Base-by-base conservation (phyloP, 2,113 vertebrate genomes). In the Corvus moneduloides region DNA sequence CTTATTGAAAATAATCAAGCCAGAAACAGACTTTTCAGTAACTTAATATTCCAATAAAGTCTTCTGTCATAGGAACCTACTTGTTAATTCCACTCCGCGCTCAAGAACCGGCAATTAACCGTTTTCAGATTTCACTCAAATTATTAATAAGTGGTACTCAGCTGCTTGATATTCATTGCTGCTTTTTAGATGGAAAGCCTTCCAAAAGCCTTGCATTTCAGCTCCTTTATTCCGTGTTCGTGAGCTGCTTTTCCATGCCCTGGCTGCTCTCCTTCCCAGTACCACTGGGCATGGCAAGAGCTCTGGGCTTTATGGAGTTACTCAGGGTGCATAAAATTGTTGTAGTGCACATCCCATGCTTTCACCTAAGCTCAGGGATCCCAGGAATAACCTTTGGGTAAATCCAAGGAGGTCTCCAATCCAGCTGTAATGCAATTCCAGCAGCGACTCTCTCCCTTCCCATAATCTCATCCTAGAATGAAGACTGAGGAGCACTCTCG, bases 101-200 rank as follows among this genome's bases (percentile, higher is more conserved):
- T 94, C 76, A 80, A 96, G 92, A 93, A 18, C 72, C 58, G 13
- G 90, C 86, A 96, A 97, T 97, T 96, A 97, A 91, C 90, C 90
- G 90, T 96, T 96, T 95, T 96, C 76, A 94, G 73, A 95, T 94
- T 94, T 93, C 69, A 88, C 83, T 96, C 87, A 80, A 89, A 73
- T 96, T 94, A 95, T 95, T 96, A 95, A 89, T 92, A 96, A 96
- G 93, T 95, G 91, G 83, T 61, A 78, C 93, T 96, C 83, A 90
- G 85, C 85, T 75, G 56, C 86, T 86, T 93, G 88, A 90, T 95
- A 94, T 67, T 90, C 22, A 11, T 9, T 75, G 79, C 84, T 89
- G 61, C 75, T 78, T 59, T 68, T 88, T 59, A 41, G 90, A 86
- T 33, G 16, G 51, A 85, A 93, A 94, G 61, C 68, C 83, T 94